Base-by-base conservation (phyloP, 1,140 invertebrate genomes). In the Drosophila subpulchrella region DNA sequence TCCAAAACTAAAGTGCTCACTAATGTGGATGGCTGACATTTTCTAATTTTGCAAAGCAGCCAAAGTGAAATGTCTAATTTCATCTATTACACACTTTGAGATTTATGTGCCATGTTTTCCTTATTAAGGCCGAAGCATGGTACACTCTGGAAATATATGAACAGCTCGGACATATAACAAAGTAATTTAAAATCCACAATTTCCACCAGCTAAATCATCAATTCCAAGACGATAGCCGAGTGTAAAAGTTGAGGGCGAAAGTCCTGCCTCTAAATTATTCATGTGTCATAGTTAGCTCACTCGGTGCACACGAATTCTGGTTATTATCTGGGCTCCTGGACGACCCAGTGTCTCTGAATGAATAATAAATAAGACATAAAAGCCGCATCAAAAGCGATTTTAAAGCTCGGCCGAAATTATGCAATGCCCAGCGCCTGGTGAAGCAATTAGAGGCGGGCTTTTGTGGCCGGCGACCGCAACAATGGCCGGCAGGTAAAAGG, bases 351-450 rank as follows among this genome's bases (percentile, higher is more conserved):
- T 36, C 44, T 47, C 50, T 57, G 73, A 75, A 77, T 88, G 76
- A 83, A 88, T 88, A 88, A 88, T 89, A 88, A 89, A 88, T 89
- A 80, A 74, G 79, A 75, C 80, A 83, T 88, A 89, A 88, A 89
- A 89, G 84, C 79, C 83, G 79, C 83, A 88, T 83, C 83, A 88
- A 77, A 86, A 78, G 75, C 83, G 70, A 73, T 76, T 88, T 86
- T 78, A 86, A 86, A 86, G 67, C 47, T 71, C 38, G 55, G 24
- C 59, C 47, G 20, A 81, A 88, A 88, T 86, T 86, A 86, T 88
- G 83, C 83, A 89, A 88, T 83, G 81, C 84, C 70, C 60, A 58
- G 75, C 66, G 58, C 39, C 39, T 39, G 77, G 77, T 70, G 74
- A 62, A 73, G 75, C 83, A 88, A 83, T 88, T 88, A 88, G 76